Conservation (phyloP, 2,113 vertebrate genomes). For the Colossoma macropomum region DNA sequence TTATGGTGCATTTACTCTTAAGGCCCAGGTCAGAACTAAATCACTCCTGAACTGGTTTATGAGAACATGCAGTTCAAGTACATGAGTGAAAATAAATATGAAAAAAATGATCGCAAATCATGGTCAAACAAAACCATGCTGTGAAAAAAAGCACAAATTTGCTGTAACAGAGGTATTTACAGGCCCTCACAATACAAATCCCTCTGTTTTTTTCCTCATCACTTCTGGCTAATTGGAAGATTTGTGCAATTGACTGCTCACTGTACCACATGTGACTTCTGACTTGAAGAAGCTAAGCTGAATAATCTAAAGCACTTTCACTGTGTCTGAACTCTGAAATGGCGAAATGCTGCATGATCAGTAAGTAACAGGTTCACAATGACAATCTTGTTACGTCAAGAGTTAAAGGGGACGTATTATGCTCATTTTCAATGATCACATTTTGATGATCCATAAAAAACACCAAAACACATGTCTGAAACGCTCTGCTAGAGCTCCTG, state of each 20-base stretch:
- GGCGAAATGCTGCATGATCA: too few relatives aligned
- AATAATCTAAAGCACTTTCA: background rate
- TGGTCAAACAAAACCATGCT: background rate
- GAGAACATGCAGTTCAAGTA: background rate
- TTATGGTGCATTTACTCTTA: conserved; percentile 23
- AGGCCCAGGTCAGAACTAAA: background rate
- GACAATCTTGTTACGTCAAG: too few relatives aligned
- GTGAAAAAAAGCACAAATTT: background rate
- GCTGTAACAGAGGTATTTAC: background rate
- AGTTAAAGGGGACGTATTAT: too few relatives aligned
- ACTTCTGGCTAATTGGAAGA: background rate
- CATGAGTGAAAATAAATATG: background rate
- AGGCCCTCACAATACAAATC: background rate
- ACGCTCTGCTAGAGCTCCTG: too few relatives aligned
- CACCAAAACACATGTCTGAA: too few relatives aligned
- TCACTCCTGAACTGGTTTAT: background rate
- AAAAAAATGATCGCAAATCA: background rate
- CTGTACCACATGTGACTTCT: background rate
- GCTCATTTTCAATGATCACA: too few relatives aligned
- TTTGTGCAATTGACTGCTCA: background rate
- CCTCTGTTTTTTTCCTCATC: background rate
- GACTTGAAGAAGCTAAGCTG: background rate
- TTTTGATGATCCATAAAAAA: too few relatives aligned
- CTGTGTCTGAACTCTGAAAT: background rate
- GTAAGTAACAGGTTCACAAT: too few relatives aligned